Evolutionary conservation across 2,888 invertebrate species (phyloP).

Genomic region (Rhabditoides inermis): DNA sequence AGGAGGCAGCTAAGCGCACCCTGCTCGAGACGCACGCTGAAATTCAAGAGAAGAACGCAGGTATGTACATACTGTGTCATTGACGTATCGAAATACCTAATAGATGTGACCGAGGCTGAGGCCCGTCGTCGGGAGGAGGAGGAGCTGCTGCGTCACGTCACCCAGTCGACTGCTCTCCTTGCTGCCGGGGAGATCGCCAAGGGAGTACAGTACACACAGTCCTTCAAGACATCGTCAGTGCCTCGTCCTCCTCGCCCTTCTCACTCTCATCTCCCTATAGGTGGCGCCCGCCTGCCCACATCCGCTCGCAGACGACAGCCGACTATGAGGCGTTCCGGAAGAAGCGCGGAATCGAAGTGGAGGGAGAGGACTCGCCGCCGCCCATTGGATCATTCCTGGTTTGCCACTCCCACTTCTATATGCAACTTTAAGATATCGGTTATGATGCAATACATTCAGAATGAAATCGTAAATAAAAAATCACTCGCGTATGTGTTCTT

Average conservation of each 20-base stretch:
- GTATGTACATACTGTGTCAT: slow-evolving; percentile 6
- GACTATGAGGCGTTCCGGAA: slow-evolving; percentile 72
- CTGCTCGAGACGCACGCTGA: slow-evolving; percentile 90
- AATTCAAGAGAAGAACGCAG: slow-evolving; percentile 31
- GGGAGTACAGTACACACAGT: slow-evolving; percentile 90
- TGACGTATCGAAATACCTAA: neutral
- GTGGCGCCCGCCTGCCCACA: slow-evolving; percentile 77
- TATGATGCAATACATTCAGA: too few species aligned
- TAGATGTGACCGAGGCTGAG: slow-evolving; percentile 60
- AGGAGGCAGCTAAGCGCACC: slow-evolving; percentile 41
- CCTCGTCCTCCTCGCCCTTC: neutral
- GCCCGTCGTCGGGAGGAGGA: slow-evolving; percentile 89
- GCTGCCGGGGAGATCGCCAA: slow-evolving; percentile 95
- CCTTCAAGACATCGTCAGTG: slow-evolving; percentile 76
- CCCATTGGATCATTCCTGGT: slow-evolving; percentile 68
- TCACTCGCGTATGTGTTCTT: too few species aligned
- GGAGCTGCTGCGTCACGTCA: slow-evolving; percentile 66
- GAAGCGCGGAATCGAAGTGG: slow-evolving; percentile 77
- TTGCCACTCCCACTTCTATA: too few species aligned
- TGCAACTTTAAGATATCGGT: neutral
- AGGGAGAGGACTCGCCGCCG: slow-evolving; percentile 85
- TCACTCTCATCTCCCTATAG: slow-evolving; percentile 53
- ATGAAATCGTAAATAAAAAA: too few species aligned
- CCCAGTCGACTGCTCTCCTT: slow-evolving; percentile 77
- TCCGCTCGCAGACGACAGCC: slow-evolving; percentile 65